These are phyloP conservation scores for Campoletis raptor DNA, from an alignment of 2,888 invertebrate genomes.

Conservation along the genomic window DNA sequence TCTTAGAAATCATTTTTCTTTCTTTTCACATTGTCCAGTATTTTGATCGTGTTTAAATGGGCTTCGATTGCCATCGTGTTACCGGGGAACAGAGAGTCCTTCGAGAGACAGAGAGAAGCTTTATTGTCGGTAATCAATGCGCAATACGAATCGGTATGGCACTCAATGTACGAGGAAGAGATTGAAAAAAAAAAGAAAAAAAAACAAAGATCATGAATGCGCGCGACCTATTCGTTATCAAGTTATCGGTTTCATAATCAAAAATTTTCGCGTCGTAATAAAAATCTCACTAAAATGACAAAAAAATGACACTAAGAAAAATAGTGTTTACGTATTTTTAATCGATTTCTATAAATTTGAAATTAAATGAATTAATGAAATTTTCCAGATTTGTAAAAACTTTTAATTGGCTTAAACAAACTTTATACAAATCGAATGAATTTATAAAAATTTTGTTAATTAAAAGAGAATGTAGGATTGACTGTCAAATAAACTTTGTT, in stretches of 20 bases:
- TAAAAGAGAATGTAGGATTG: background rate
- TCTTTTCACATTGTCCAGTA: conserved; percentile 59
- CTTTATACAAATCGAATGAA: background rate
- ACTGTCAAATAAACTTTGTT: background rate
- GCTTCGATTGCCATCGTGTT: conserved; percentile 77
- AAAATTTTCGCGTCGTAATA: conserved; percentile 20
- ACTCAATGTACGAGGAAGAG: conserved; percentile 68
- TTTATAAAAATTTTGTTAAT: background rate
- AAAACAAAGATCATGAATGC: conserved; percentile 37
- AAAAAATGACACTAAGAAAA: conserved; percentile 31
- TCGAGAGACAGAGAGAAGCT: conserved; percentile 52
- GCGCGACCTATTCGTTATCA: background rate
- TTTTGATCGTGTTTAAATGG: conserved; percentile 75
- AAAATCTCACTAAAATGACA: conserved; percentile 1
- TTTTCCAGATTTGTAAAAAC: background rate
- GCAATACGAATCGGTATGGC: conserved; percentile 69
- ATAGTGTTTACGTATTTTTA: background rate
- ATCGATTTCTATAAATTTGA: conserved; percentile 16
- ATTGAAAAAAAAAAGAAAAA: conserved; percentile 36
- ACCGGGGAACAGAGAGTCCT: conserved; percentile 52
- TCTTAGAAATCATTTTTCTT: conserved; percentile 21
- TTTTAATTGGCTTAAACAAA: background rate
- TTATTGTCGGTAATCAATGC: conserved; percentile 69
- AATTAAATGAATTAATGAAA: background rate
- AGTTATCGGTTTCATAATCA: conserved; percentile 55